Conservation (phyloP, 2,797 vertebrate genomes). For the Lithobates pipiens region DNA sequence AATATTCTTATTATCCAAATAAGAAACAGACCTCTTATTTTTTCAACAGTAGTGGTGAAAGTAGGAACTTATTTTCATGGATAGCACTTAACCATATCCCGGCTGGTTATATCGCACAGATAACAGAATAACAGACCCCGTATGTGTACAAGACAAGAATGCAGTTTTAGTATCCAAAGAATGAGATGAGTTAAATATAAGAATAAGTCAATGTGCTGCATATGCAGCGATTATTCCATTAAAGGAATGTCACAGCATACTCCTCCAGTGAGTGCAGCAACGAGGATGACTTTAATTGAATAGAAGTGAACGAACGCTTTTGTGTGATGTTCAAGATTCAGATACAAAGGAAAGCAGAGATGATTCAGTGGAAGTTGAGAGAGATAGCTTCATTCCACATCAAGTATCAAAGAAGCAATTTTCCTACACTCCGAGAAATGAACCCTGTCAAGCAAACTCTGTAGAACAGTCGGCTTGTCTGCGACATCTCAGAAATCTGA, state of each 20-base stretch:
- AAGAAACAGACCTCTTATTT: too few species aligned
- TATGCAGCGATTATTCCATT: background rate
- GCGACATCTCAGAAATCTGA: slow-evolving; percentile 28
- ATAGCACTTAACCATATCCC: background rate
- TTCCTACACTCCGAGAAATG: slow-evolving; percentile 50
- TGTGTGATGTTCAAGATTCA: background rate
- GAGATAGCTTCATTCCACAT: slow-evolving; percentile 35
- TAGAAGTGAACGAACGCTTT: slow-evolving; percentile 7
- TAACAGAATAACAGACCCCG: background rate
- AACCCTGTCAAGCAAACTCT: slow-evolving; percentile 26
- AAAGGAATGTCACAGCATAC: slow-evolving; percentile 1
- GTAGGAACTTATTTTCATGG: background rate
- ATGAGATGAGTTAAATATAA: background rate
- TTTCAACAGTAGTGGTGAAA: background rate
- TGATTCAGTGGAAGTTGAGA: slow-evolving; percentile 39
- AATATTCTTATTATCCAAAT: too few species aligned
- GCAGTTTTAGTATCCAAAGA: background rate
- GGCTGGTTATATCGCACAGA: background rate
- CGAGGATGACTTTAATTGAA: slow-evolving; percentile 7
- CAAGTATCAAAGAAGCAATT: slow-evolving; percentile 51
- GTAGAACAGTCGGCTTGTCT: slow-evolving; percentile 24
- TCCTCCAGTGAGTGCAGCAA: slow-evolving; percentile 8
- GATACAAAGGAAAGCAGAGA: slow-evolving; percentile 39
- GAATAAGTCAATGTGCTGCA: background rate
- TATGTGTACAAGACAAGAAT: background rate